Conservation (phyloP, 2,113 vertebrate species). For the Saguinus imperator region DNA sequence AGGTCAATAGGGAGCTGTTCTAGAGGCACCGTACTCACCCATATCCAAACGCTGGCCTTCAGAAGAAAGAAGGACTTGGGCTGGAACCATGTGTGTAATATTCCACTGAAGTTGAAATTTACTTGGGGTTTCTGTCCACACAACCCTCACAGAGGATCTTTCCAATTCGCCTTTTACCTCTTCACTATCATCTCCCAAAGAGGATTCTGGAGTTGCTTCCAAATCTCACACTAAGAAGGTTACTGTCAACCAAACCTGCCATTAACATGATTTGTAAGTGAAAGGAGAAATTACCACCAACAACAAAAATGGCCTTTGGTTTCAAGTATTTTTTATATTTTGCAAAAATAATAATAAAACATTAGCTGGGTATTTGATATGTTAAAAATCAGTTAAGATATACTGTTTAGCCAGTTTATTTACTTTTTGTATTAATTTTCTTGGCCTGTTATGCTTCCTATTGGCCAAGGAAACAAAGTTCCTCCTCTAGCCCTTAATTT, state of each 20-base stretch:
- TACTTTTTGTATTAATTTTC: not conserved
- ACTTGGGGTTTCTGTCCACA: not conserved
- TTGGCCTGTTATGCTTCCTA: not conserved
- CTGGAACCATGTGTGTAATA: not conserved
- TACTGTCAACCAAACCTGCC: not conserved
- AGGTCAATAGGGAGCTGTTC: not conserved
- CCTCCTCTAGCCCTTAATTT: not conserved
- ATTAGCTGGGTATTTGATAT: not conserved
- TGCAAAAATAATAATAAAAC: not conserved
- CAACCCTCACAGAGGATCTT: not conserved
- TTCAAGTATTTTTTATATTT: not conserved
- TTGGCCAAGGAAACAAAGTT: not conserved
- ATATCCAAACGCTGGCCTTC: not conserved
- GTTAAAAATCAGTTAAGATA: not conserved
- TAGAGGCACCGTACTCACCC: not conserved
- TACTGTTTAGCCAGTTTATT: not conserved
- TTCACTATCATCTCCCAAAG: not conserved
- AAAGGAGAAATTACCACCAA: not conserved
- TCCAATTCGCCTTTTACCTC: not conserved
- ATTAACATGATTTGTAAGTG: not conserved
- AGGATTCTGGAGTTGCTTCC: not conserved
- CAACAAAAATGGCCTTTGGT: not conserved
- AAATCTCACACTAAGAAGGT: not conserved
- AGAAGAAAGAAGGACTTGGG: not conserved
- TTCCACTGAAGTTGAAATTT: not conserved